These are phyloP conservation scores for Plagodis dolabraria DNA, from an alignment of 2,888 invertebrate species.

Conservation along the genomic window DNA sequence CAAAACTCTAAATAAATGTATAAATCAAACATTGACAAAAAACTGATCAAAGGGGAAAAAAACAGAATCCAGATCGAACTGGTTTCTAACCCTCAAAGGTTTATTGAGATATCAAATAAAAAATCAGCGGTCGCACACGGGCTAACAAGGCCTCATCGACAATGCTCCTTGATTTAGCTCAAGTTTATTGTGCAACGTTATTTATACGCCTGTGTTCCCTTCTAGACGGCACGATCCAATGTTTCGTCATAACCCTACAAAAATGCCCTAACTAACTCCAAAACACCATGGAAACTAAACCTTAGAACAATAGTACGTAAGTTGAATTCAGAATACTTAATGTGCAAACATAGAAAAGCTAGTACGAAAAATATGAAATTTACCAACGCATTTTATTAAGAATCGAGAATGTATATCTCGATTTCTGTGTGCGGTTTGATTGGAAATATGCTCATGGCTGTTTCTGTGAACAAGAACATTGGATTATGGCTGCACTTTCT, in stretches of 20 bases:
- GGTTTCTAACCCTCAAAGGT: slow-evolving; percentile 70
- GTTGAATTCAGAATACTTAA: slow-evolving; percentile 23
- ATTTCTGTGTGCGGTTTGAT: slow-evolving; percentile 73
- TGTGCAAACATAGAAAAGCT: slow-evolving; percentile 29
- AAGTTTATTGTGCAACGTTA: slow-evolving; percentile 81
- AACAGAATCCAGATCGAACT: slow-evolving; percentile 47
- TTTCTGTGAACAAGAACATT: slow-evolving; percentile 58
- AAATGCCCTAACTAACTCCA: slow-evolving; percentile 36
- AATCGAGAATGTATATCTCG: slow-evolving; percentile 68
- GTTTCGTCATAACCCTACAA: slow-evolving; percentile 43
- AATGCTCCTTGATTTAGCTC: slow-evolving; percentile 82
- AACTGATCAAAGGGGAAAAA: slow-evolving; percentile 46
- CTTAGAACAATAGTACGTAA: fast-evolving
- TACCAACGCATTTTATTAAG: slow-evolving; percentile 80
- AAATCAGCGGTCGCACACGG: slow-evolving; percentile 78
- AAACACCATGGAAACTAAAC: slow-evolving; percentile 27
- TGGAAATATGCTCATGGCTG: slow-evolving; percentile 78
- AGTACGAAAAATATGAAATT: slow-evolving; percentile 49
- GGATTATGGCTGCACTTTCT: slow-evolving; percentile 66
- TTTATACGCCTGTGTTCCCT: slow-evolving; percentile 75
- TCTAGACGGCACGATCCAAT: slow-evolving; percentile 62
- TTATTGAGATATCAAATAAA: slow-evolving; percentile 85
- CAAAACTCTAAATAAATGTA: slow-evolving; percentile 72
- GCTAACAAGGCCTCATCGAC: slow-evolving; percentile 78
- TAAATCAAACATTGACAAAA: slow-evolving; percentile 65